These are phyloP conservation scores for Passer domesticus DNA, from an alignment of 2,113 vertebrate genomes.

Conservation along the genomic window DNA sequence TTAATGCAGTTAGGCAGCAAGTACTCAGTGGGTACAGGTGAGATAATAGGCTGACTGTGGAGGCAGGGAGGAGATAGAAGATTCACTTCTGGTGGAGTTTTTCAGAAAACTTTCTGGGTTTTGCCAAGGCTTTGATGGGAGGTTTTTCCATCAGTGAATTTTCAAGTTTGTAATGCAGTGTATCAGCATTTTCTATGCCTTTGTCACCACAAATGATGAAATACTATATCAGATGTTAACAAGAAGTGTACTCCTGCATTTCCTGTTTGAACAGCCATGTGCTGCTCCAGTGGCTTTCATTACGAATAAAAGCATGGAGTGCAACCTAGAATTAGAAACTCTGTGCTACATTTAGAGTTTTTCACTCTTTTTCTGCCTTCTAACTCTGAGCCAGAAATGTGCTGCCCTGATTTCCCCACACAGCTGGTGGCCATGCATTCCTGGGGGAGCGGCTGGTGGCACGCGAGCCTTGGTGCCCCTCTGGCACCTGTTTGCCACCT, in stretches of 20 bases:
- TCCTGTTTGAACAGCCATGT: neutral
- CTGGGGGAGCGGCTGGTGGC: neutral
- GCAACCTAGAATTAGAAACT: neutral
- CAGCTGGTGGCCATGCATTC: neutral
- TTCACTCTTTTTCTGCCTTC: neutral
- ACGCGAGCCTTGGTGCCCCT: neutral
- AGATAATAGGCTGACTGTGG: neutral
- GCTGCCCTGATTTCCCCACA: neutral
- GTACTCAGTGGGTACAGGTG: neutral
- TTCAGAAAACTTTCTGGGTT: neutral
- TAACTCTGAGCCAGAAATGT: neutral
- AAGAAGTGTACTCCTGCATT: neutral
- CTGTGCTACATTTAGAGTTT: neutral
- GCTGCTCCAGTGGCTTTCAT: neutral
- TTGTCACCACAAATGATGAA: neutral
- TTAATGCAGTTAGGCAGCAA: neutral
- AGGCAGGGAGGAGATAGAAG: neutral
- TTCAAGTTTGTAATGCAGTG: neutral
- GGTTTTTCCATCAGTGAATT: neutral
- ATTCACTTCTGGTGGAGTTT: neutral
- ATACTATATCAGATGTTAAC: neutral
- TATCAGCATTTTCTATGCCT: neutral
- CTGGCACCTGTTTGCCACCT: neutral
- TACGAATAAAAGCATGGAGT: neutral
- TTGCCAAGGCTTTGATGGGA: neutral